Evolutionary conservation across 2,888 invertebrate species (phyloP), one percentile per base, ranked within the genome.

Genomic region (Endomychus coccineus): DNA sequence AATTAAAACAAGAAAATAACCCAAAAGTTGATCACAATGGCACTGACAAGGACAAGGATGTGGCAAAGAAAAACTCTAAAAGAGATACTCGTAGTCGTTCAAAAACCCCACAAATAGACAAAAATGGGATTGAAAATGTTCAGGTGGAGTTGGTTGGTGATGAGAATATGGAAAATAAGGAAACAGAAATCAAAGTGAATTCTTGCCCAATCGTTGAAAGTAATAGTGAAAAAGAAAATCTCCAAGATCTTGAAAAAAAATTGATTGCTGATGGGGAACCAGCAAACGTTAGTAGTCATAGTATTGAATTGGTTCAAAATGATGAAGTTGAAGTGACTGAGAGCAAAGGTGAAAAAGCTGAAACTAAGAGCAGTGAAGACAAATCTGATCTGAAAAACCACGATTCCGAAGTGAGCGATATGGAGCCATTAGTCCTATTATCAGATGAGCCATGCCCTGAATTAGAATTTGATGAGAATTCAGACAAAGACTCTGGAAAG

Each of bases 391-490:
- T 4, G 12, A 16, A 27, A 12, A 9, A 25, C 3, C 2, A 14
- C 13, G 15, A 15, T 4, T 2, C 6, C 14, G 12, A 13, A 19
- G 21, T 19, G n/a, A 14, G 3, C 3, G 29, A 17, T 25, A 58
- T 60, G 58, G 61, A 62, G 17, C 54, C 61, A 4, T 44, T 61
- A 16, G 44, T 61, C 17, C 41, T 58, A 12, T 43, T 46, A 5
- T 39, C 51, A 6, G 62, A 62, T 30, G 58, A 58, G 31, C 50
- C 53, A 1, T 56, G 61, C 39, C 55, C 61, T 1, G 63, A 63
- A 48, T 38, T 62, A 14, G 52, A 56, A 22, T 62, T 62, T 44
- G 62, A 61, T 23, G 63, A 62, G 25, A 56, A 45, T 39, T 62
- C 62, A 3, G 62, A 61, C 40, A 40, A 48, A 17, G 58, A 60